Conservation (phyloP, 2,888 invertebrate species). For the Diachrysia chrysitis region DNA sequence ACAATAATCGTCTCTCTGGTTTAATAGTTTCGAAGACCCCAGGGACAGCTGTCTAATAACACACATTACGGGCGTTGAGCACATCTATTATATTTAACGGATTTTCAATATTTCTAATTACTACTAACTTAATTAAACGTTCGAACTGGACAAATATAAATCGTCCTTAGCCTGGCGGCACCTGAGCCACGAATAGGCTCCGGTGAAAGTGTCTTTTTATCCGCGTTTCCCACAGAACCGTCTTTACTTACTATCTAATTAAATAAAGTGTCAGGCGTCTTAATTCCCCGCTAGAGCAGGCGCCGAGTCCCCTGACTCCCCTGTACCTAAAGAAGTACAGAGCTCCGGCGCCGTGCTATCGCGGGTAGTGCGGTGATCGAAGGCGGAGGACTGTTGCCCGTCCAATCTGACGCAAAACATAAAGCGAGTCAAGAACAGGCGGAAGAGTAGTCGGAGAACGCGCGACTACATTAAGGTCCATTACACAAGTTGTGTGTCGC, state of each 20-base stretch:
- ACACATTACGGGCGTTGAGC: background rate
- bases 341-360: too few species aligned
- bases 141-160: constrained; percentile 5
- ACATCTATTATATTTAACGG: background rate
- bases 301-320: background rate
- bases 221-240: background rate
- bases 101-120: constrained; percentile 4
- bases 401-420: background rate
- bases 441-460: background rate
- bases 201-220: constrained; percentile 12
- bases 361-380: background rate
- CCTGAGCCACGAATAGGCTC: constrained; percentile 8
- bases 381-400: background rate
- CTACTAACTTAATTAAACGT: constrained; percentile 11
- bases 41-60: background rate
- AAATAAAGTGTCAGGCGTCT: constrained; percentile 10
- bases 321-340: background rate
- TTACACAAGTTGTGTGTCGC: constrained; percentile 13
- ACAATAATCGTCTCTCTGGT: constrained; percentile 13
- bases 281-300: constrained; percentile 2
- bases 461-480: background rate
- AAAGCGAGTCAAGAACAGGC: background rate
- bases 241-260: constrained; percentile 16
- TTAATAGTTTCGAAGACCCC: constrained; percentile 9
- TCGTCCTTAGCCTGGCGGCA: background rate